Percentiles rank a stretch among this genome's conserved stretches.
phyloP scores from a whole-genome alignment of 2,888 invertebrate genomes.

The Ecliptopera silaceata region DNA sequence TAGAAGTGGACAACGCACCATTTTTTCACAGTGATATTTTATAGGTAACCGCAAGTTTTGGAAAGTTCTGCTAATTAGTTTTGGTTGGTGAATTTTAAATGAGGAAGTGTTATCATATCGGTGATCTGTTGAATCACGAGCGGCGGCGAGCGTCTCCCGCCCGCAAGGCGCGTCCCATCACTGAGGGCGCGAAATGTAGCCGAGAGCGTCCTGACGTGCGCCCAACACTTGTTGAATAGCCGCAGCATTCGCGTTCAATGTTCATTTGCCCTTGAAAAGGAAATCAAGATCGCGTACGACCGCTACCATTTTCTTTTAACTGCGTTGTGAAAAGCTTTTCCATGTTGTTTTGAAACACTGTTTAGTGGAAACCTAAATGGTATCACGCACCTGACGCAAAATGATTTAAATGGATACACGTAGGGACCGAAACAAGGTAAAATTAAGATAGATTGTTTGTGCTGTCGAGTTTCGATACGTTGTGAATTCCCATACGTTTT shows the following conservation, averaged over 20 bases:
- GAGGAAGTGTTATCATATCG: constrained; percentile 30
- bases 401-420: constrained; percentile 5
- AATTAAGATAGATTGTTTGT: constrained; percentile 20
- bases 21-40: constrained; percentile 6
- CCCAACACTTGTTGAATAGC: constrained; percentile 67
- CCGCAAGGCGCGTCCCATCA: constrained; percentile 69
- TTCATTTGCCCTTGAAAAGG: constrained; percentile 57
- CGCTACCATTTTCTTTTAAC: constrained; percentile 20
- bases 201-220: constrained; percentile 55
- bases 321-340: constrained; percentile 32
- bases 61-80: constrained; percentile 11
- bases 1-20: constrained; percentile 3
- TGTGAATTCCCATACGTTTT: neutral
- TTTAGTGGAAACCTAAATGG: constrained; percentile 10
- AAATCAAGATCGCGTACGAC: constrained; percentile 43
- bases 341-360: constrained; percentile 22
- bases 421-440: neutral
- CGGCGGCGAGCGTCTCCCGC: constrained; percentile 61
- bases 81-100: constrained; percentile 7
- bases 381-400: constrained; percentile 10
- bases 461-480: neutral
- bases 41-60: neutral
- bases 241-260: constrained; percentile 20
- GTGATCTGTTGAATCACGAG: constrained; percentile 48
- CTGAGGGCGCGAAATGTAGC: constrained; percentile 69